Evolutionary conservation across 2,888 invertebrate species (phyloP).

Genomic region (Eupithecia vulgata): DNA sequence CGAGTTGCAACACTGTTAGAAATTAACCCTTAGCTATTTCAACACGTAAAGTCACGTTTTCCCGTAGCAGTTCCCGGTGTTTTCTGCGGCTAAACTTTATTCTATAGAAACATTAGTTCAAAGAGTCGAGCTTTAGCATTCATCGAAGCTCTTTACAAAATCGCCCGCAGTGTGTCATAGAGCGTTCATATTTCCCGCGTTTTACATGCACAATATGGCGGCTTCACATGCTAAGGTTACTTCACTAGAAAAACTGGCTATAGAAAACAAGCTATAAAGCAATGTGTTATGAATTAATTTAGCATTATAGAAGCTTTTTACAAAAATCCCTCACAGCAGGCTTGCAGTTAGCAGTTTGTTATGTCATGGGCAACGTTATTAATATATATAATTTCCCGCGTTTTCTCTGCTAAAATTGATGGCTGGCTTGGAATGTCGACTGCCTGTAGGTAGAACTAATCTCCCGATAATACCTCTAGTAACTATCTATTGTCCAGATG

Average conservation of each 20-base stretch:
- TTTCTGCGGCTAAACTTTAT: constrained; percentile 12
- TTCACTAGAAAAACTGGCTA: background rate
- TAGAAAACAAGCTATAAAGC: background rate
- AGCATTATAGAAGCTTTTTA: background rate
- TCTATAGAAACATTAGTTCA: constrained; percentile 28
- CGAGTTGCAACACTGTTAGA: background rate
- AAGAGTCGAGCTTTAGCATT: constrained; percentile 35
- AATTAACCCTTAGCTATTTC: background rate
- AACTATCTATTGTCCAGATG: background rate
- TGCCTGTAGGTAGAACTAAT: no score
- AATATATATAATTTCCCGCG: background rate
- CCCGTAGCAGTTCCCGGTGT: background rate
- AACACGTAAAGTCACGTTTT: background rate
- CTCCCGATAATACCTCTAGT: no score
- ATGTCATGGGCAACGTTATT: no score
- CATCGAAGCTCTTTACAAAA: constrained; percentile 62
- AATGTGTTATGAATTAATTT: background rate
- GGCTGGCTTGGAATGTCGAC: background rate
- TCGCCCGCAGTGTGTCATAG: constrained; percentile 65
- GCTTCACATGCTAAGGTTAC: background rate
- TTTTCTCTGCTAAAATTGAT: background rate
- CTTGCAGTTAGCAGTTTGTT: background rate
- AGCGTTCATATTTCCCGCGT: constrained; percentile 79
- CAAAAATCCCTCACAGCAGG: background rate
- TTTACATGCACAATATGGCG: constrained; percentile 79